Percentiles rank a stretch among this genome's conserved stretches.
Evolutionary conservation across 2,888 invertebrate species (phyloP).

Genomic region (Aleiodes testaceus): DNA sequence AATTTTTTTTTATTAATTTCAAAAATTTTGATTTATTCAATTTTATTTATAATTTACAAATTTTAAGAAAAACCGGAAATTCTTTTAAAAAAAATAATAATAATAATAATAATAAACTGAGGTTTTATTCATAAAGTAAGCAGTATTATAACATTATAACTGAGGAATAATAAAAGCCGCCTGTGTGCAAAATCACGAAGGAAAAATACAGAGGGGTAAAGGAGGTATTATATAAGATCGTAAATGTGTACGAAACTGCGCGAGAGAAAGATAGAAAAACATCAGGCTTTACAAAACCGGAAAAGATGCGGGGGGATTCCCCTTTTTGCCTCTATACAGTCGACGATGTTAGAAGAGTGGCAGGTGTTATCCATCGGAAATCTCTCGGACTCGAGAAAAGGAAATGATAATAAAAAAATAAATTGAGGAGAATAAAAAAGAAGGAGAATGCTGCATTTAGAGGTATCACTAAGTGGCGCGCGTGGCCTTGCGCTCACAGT

Average conservation of each 20-base stretch:
- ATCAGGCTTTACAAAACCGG: slow-evolving; percentile 31
- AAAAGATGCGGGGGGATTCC: slow-evolving; percentile 15
- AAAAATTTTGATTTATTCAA: no score
- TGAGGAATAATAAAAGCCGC: slow-evolving; percentile 24
- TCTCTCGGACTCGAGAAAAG: neutral
- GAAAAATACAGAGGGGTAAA: slow-evolving; percentile 13
- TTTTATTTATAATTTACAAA: no score
- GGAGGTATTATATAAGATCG: slow-evolving; percentile 42
- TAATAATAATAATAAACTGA: no score
- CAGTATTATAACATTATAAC: slow-evolving; percentile 29
- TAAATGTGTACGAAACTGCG: slow-evolving; percentile 35
- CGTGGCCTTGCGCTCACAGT: slow-evolving; percentile 29
- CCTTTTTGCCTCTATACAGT: neutral
- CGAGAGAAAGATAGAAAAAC: slow-evolving; percentile 25
- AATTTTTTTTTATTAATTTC: no score
- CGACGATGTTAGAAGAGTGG: slow-evolving; percentile 36
- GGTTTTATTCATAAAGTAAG: slow-evolving; percentile 34
- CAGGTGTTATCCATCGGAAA: slow-evolving; percentile 47
- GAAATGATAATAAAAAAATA: slow-evolving; percentile 25
- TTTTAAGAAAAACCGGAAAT: no score
- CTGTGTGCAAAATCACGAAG: slow-evolving; percentile 29
- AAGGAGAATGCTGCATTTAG: slow-evolving; percentile 22
- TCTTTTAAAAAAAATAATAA: no score
- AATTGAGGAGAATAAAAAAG: slow-evolving; percentile 40
- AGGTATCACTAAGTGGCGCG: neutral